These are phyloP conservation scores for Microcebus lehilahytsara DNA, from an alignment of 2,113 vertebrate genomes.

Conservation along the genomic window DNA sequence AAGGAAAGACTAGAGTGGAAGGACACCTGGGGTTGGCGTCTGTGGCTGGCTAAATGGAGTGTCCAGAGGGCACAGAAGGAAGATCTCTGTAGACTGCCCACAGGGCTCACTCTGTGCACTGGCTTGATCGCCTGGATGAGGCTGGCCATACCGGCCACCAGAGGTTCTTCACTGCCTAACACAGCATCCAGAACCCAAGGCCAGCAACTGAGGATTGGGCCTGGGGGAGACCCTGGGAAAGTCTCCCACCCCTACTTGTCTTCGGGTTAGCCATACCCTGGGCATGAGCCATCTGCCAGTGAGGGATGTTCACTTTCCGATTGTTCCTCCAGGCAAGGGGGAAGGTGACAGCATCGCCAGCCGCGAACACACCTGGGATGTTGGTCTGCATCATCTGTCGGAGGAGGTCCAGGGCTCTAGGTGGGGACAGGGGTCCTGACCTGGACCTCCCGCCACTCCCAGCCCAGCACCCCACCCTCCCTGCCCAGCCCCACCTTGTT, in stretches of 20 bases:
- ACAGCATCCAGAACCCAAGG: not conserved
- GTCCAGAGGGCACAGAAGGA: not conserved
- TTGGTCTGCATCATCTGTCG: conserved; percentile 96
- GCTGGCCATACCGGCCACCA: not conserved
- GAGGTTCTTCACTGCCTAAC: not conserved
- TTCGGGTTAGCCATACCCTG: conserved; percentile 86
- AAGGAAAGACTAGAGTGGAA: not conserved
- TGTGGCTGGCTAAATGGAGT: not conserved
- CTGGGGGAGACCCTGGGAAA: not conserved
- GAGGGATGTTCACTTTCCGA: conserved; percentile 97
- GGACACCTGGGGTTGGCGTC: fast-evolving
- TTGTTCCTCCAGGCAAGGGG: conserved; percentile 93
- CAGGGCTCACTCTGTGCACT: not conserved
- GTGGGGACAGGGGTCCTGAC: not conserved
- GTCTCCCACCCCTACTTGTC: not conserved
- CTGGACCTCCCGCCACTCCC: not conserved
- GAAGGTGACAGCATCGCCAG: conserved; percentile 93
- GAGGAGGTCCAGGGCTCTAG: not conserved
- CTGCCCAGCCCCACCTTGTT: conserved; percentile 89
- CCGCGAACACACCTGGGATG: conserved; percentile 92
- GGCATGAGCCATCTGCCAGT: conserved; percentile 99
- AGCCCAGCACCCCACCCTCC: not conserved
- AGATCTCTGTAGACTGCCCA: not conserved
- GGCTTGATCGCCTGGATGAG: not conserved
- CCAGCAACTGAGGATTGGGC: not conserved